Percentiles rank a stretch among this genome's conserved stretches.
Evolutionary conservation across 2,113 vertebrate genomes (phyloP).

Genomic region (Carettochelys insculpta): DNA sequence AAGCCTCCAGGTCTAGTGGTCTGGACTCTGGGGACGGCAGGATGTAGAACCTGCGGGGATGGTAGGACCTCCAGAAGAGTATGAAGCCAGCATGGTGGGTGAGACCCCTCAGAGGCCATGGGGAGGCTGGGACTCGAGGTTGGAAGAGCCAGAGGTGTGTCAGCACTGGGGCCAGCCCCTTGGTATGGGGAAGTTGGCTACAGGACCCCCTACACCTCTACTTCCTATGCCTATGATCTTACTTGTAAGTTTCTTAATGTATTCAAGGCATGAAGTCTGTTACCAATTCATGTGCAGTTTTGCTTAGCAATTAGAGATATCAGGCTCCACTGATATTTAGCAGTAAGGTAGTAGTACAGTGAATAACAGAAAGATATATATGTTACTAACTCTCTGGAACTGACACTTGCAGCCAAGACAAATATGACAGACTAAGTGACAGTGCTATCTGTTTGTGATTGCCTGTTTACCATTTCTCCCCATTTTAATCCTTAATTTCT

Average conservation of each 20-base stretch:
- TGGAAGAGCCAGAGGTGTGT: no score
- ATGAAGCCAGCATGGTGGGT: no score
- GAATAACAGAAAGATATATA: not conserved
- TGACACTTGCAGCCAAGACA: not conserved
- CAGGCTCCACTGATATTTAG: not conserved
- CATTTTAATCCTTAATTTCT: not conserved
- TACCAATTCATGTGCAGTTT: not conserved
- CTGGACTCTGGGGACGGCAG: no score
- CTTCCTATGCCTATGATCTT: no score
- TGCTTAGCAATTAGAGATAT: not conserved
- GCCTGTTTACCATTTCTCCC: not conserved
- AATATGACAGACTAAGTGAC: not conserved
- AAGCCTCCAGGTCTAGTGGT: no score
- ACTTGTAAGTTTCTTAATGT: not conserved
- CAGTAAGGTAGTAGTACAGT: not conserved
- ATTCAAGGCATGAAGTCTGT: not conserved
- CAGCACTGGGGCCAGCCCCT: no score
- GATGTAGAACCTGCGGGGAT: no score
- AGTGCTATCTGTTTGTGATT: not conserved
- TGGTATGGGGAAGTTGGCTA: no score
- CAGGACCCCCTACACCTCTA: no score
- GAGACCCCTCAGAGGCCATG: no score
- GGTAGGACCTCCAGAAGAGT: no score
- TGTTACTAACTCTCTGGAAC: not conserved
- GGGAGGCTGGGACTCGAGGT: no score